Evolutionary conservation across 1,140 invertebrate genomes (phyloP).

Genomic region (Apis mellifera): DNA sequence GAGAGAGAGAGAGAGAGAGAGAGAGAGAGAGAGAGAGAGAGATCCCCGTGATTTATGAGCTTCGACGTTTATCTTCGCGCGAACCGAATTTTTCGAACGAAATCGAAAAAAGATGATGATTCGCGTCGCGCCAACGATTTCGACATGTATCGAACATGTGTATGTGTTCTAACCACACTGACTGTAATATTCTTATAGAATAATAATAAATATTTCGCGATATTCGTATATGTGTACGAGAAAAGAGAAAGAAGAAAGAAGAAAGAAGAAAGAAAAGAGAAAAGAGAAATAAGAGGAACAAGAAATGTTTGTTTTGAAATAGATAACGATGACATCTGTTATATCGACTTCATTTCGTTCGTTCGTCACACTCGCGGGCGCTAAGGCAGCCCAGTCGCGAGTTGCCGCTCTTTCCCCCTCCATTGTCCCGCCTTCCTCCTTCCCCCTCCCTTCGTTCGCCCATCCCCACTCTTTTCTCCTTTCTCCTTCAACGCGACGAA

Average conservation of each 20-base stretch:
- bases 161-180: too few species aligned
- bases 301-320: slow-evolving; percentile 7
- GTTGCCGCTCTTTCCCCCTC: too few species aligned
- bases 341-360: background rate
- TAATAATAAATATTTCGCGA: slow-evolving; percentile 10
- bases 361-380: background rate
- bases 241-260: background rate
- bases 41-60: slow-evolving; percentile 25
- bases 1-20: background rate
- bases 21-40: background rate
- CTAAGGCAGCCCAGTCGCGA: background rate
- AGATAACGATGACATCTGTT: slow-evolving; percentile 5
- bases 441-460: too few species aligned
- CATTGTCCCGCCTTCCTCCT: too few species aligned
- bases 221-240: background rate
- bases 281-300: background rate
- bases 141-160: background rate
- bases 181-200: slow-evolving; percentile 25
- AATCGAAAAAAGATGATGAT: background rate
- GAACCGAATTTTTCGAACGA: slow-evolving; percentile 33
- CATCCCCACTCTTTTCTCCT: background rate
- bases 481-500: background rate
- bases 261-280: background rate
- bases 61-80: slow-evolving; percentile 7
- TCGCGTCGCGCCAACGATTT: background rate